Evolutionary conservation across 2,888 invertebrate species (phyloP).

Genomic region (Tachina lurida): DNA sequence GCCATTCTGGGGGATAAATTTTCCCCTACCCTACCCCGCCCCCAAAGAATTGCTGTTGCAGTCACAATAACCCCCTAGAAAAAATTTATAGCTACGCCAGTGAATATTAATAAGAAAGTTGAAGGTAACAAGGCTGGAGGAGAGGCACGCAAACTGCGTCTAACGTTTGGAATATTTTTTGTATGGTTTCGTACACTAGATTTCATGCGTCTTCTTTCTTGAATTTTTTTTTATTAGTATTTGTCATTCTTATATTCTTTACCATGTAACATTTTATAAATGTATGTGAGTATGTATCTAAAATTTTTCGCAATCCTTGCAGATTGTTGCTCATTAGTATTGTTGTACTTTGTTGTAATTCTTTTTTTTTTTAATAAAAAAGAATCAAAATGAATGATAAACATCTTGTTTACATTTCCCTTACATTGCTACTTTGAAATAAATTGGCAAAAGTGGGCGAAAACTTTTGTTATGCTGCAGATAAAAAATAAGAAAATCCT

Average conservation of each 20-base stretch:
- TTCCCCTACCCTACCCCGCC: no score
- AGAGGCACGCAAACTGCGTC: no score
- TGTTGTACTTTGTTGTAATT: conserved; percentile 41
- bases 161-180: no score
- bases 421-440: conserved; percentile 29
- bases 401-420: conserved; percentile 59
- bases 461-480: conserved; percentile 44
- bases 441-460: neutral
- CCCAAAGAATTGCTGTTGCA: no score
- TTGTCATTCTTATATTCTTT: neutral
- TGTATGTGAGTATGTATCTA: neutral
- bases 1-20: no score
- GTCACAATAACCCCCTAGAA: no score
- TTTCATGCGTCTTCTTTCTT: conserved; percentile 34
- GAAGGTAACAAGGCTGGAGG: no score
- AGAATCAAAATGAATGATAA: conserved; percentile 11
- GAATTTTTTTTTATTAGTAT: neutral
- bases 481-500: conserved; percentile 63
- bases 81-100: no score
- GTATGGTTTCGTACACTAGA: neutral
- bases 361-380: neutral
- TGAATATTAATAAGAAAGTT: no score
- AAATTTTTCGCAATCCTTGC: neutral
- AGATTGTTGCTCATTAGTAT: conserved; percentile 60
- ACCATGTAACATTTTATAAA: no score